phyloP scores from a whole-genome alignment of 2,888 invertebrate genomes.

The Leptinotarsa peninsularis region DNA sequence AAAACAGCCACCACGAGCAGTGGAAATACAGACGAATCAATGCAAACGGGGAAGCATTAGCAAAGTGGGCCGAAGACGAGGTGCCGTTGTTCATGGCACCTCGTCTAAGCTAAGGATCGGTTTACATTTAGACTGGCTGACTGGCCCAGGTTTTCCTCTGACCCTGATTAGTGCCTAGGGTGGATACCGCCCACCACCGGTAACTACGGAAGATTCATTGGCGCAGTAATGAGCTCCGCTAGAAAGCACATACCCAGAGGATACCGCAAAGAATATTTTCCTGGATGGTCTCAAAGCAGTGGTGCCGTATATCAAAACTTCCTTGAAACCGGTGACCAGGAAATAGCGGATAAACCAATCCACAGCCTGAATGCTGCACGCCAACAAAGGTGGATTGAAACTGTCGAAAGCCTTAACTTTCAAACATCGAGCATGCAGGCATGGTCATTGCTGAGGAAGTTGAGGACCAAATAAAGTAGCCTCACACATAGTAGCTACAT shows the following conservation, averaged over 20 bases:
- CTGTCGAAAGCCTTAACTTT: too few species aligned
- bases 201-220: too few species aligned
- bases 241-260: neutral
- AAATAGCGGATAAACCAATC: too few species aligned
- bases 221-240: too few species aligned
- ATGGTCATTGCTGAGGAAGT: neutral
- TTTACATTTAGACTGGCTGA: conserved; percentile 36
- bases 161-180: conserved; percentile 23
- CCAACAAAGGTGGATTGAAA: too few species aligned
- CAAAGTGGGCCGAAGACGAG: conserved; percentile 41
- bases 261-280: neutral
- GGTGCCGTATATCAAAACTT: too few species aligned
- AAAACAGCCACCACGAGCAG: conserved; percentile 41
- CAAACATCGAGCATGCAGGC: neutral
- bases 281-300: too few species aligned
- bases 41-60: conserved; percentile 37
- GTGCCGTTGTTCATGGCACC: neutral
- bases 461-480: conserved; percentile 1
- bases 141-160: conserved; percentile 30
- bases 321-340: too few species aligned
- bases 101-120: conserved; percentile 44
- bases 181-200: neutral
- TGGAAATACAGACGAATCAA: neutral
- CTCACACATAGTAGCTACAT: neutral
- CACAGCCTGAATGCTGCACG: too few species aligned